Evolutionary conservation across 2,113 vertebrate genomes (phyloP), one percentile per base, ranked within the genome.

Genomic region (Atlantisia rogersi): DNA sequence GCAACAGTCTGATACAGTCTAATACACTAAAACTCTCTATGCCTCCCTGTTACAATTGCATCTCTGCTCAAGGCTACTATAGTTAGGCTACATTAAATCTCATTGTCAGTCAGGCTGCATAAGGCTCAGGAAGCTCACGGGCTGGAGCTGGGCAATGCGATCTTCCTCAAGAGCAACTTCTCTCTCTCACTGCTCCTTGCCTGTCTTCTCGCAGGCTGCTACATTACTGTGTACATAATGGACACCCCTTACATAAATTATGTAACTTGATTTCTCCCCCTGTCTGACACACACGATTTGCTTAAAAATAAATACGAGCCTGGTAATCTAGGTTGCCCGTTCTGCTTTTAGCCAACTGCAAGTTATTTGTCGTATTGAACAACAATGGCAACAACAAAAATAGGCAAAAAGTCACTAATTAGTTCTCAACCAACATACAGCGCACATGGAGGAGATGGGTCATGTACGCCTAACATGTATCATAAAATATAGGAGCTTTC

Each of bases 11-110:
- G 92, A 96, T 96, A 77, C 89, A 82, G 65, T 96, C 82, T 37
- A 29, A 95, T 96, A 94, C 88, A 92, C 86, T 89, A 82, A 93
- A 97, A 94, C 88, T 95, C 92, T 92, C 86, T 31, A 11, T 90
- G 88, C 55, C 55, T 92, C 90, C 88, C 92, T 94, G 77, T 97
- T 96, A 78, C 97, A 96, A 96, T 96, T 94, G 97, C 91, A 40
- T 97, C 93, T 97, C 83, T 94, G 97, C 97, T 98, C 97, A 96
- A 97, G 98, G 97, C 97, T 96, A 91, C 96, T 97, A 40, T 95
- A 90, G 95, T 97, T 97, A 95, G 88, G 93, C 91, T 90, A 92
- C 93, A 95, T 96, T 97, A 96, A 95, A 96, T 97, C 92, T 97
- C 95, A 81, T 96, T 97, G 97, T 95, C 96, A 97, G 97, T 94